Evolutionary conservation across 2,797 vertebrate genomes (phyloP).

Genomic region (Petrocephalus schoutedeni): DNA sequence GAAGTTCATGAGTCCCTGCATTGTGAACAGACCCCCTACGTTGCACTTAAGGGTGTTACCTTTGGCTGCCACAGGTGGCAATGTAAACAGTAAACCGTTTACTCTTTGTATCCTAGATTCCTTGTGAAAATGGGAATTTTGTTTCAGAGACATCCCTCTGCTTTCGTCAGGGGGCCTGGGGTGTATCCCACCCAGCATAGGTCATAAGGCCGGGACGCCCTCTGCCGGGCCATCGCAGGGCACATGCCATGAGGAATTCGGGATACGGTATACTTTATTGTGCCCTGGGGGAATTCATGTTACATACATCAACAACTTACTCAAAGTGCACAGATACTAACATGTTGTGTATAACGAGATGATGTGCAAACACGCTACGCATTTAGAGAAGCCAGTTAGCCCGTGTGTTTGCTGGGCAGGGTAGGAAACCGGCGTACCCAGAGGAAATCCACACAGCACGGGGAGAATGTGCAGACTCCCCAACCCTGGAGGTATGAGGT

Average conservation of each 20-base stretch:
- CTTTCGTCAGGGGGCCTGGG: neutral
- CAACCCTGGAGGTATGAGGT: neutral
- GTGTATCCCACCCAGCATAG: neutral
- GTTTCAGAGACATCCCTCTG: neutral
- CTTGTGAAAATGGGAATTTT: neutral
- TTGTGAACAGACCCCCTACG: neutral
- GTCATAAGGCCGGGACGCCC: neutral
- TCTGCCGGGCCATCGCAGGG: neutral
- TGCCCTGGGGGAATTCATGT: neutral
- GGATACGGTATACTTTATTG: neutral
- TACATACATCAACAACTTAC: neutral
- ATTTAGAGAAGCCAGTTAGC: neutral
- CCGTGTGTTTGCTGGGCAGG: neutral
- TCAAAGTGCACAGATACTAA: neutral
- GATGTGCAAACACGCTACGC: neutral
- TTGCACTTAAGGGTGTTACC: neutral
- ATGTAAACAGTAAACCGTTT: neutral
- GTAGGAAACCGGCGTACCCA: neutral
- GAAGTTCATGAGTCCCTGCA: neutral
- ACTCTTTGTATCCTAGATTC: neutral
- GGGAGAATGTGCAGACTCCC: neutral
- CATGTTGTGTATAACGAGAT: neutral
- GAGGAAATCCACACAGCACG: neutral
- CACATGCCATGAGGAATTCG: neutral
- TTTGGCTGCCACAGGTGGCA: neutral